Percentiles rank a stretch among this genome's conserved stretches.
These are phyloP conservation scores for Parnassius apollo DNA, from an alignment of 2,888 invertebrate species.

Conservation along the genomic window DNA sequence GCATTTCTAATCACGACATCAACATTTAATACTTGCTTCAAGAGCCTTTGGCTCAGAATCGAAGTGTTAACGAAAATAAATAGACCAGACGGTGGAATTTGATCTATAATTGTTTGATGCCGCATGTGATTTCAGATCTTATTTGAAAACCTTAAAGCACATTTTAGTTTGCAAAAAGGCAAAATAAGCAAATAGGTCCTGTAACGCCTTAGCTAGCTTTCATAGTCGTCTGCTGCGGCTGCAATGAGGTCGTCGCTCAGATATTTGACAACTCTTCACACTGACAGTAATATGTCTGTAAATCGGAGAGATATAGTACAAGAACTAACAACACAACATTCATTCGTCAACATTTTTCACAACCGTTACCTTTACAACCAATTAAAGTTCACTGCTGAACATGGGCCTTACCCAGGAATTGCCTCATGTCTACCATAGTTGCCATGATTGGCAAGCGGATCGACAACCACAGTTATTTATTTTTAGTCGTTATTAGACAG, in stretches of 20 bases:
- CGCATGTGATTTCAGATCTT: constrained; percentile 36
- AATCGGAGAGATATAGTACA: constrained; percentile 52
- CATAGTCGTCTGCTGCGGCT: constrained; percentile 72
- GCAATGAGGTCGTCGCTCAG: constrained; percentile 63
- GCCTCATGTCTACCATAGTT: too few species aligned
- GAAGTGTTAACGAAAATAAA: constrained; percentile 74
- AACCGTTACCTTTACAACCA: too few species aligned
- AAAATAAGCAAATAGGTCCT: constrained; percentile 64
- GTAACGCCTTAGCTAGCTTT: constrained; percentile 46
- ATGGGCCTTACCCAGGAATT: too few species aligned
- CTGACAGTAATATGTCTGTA: constrained; percentile 63
- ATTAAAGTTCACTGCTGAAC: too few species aligned
- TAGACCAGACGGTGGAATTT: constrained; percentile 66
- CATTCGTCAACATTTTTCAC: neutral
- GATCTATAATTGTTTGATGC: constrained; percentile 46
- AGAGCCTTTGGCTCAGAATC: constrained; percentile 58
- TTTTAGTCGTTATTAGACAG: too few species aligned
- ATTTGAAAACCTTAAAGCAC: constrained; percentile 39
- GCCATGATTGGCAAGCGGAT: too few species aligned
- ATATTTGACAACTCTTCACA: constrained; percentile 73
- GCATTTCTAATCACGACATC: constrained; percentile 63
- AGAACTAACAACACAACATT: constrained; percentile 26
- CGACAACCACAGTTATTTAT: too few species aligned
- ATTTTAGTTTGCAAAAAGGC: constrained; percentile 41
- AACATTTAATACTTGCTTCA: constrained; percentile 68